These are phyloP conservation scores for Zaprionus davidi DNA, from an alignment of 1,140 invertebrate genomes.

Conservation along the genomic window DNA sequence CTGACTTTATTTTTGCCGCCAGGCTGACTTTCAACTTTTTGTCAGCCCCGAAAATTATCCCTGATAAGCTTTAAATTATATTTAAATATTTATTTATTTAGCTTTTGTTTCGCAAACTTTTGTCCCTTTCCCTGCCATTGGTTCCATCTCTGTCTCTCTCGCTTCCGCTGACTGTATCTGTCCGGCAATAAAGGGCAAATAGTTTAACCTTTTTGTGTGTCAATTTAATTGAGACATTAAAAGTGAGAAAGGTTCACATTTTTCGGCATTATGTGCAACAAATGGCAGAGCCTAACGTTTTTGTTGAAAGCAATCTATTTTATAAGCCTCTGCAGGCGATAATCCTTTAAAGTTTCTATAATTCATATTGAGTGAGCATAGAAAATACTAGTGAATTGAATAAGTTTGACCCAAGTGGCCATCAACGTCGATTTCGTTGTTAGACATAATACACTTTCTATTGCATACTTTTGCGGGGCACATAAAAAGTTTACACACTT, in stretches of 20 bases:
- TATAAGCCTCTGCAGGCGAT: not conserved
- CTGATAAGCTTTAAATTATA: slow-evolving; percentile 68
- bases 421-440: not conserved
- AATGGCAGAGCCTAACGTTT: slow-evolving; percentile 6
- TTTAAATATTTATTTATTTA: slow-evolving; percentile 61
- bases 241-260: slow-evolving; percentile 40
- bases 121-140: not conserved
- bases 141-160: not conserved
- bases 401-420: not conserved
- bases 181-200: slow-evolving; percentile 43
- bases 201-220: slow-evolving; percentile 54
- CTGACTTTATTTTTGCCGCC: not conserved
- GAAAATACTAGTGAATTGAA: not conserved
- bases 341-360: slow-evolving; percentile 3
- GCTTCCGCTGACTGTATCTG: not conserved
- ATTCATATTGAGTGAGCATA: slow-evolving; percentile 1
- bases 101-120: slow-evolving; percentile 25
- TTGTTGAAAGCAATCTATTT: slow-evolving; percentile 1
- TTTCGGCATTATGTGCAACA: slow-evolving; percentile 18
- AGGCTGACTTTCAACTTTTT: slow-evolving; percentile 53
- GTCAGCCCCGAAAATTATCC: slow-evolving; percentile 45
- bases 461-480: slow-evolving; percentile 21
- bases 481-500: not conserved
- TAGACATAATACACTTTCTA: not conserved
- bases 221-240: slow-evolving; percentile 51